Evolutionary conservation across 2,888 invertebrate genomes (phyloP), one percentile per base, ranked within the genome.

Genomic region (Anarsia innoxiella): DNA sequence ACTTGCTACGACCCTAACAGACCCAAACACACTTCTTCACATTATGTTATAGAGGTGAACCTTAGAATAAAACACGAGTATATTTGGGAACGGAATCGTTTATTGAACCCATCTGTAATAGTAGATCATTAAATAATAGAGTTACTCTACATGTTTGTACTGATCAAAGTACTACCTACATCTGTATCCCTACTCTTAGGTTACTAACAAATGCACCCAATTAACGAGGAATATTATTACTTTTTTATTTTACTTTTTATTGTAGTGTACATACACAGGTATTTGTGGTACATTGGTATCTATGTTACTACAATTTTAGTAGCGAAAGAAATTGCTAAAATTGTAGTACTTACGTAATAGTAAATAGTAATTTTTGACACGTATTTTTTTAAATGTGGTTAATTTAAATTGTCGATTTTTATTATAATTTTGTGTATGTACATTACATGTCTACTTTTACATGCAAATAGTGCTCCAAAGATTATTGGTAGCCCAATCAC

Each of bases 71-170:
- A 79, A 75, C 68, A 58, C n/a, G n/a, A 41, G 49, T 37, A 57
- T 53, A 60, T 66, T 80, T 72, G 82, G 83, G 83, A 80, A 80
- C 82, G 82, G 80, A 80, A 83, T 82, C 74, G 70, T 83, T 83
- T 84, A 84, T 79, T 83, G 68, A 82, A 82, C 80, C 82, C 82
- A 80, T 77, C 65, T 73, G 78, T 78, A 71, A 77, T 78, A 79
- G 68, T 74, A 78, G 68, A 73, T 73, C 75, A 75, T 80, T 82
- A 80, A 76, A 82, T 79, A 69, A 80, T 80, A 82, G 62, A 66
- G 71, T 72, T 72, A 80, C 53, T 71, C 82, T 84, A 83, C 79
- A 73, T 61, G 62, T 70, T 80, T 83, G 84, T 83, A 84, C 84
- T 79, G 76, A 61, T 78, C 73, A 73, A 77, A 84, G 83, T 84